Conservation (phyloP, 53 echinoderm and acorn worm species). For the Paelopatides confundens region DNA sequence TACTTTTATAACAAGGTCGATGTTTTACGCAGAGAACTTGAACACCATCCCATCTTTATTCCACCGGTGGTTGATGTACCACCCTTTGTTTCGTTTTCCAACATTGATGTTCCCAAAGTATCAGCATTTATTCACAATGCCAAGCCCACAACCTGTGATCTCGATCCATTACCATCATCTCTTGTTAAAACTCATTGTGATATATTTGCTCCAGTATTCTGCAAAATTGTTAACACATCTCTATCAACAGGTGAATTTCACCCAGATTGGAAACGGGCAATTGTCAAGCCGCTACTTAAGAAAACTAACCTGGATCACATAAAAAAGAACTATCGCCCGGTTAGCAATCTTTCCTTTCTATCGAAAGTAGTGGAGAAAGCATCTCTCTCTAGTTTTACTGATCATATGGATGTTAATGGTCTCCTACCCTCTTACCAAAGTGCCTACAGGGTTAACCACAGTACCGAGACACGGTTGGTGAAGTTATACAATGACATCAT, state of each 20-base stretch:
- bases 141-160: slow-evolving; percentile 18
- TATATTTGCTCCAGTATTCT: slow-evolving; percentile 22
- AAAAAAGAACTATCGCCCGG: slow-evolving; percentile 24
- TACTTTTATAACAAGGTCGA: slow-evolving; percentile 36
- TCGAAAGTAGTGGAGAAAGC: slow-evolving; percentile 11
- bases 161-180: slow-evolving; percentile 20
- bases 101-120: background rate
- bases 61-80: background rate
- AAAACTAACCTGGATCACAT: background rate
- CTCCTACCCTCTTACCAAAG: slow-evolving; percentile 29
- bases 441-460: slow-evolving; percentile 31
- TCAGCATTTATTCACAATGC: background rate
- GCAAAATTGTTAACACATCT: slow-evolving; percentile 11
- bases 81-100: background rate
- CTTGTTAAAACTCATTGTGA: slow-evolving; percentile 24
- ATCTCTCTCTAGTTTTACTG: slow-evolving; percentile 14
- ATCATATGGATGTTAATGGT: background rate
- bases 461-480: slow-evolving; percentile 33
- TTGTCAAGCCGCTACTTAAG: slow-evolving; percentile 8
- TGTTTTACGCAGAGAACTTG: background rate
- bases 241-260: slow-evolving; percentile 28
- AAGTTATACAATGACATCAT: background rate
- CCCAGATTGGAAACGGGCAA: slow-evolving; percentile 32
- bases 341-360: background rate
- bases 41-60: background rate